Evolutionary conservation across 2,888 invertebrate genomes (phyloP), one percentile per base, ranked within the genome.

Genomic region (Oegoconia quadripuncta): DNA sequence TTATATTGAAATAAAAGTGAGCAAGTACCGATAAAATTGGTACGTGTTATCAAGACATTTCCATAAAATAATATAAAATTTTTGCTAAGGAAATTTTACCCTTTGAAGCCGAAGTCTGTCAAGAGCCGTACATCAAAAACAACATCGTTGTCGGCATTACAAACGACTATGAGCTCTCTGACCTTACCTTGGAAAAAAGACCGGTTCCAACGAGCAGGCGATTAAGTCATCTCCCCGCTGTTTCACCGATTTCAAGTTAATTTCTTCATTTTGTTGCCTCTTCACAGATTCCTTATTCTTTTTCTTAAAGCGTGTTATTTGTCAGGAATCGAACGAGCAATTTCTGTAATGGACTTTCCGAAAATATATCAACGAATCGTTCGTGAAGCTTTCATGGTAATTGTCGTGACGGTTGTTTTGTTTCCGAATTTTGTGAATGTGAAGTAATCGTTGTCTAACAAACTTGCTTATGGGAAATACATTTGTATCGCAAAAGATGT

Each of bases 161-260:
- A 68, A 70, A 68, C 68, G 45, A 43, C 39, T 47, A n/a, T 23
- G 35, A 36, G 32, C 46, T 37, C 46, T 59, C 57, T 57, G 59
- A 55, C 51, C 63, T 65, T 54, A 65, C 59, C 58, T 61, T 64
- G 56, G 59, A 60, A 65, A 64, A 62, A 59, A 58, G 53, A 77
- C 78, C 71, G 74, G 76, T 76, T 68, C 50, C 56, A 59, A 59
- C 62, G 59, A 65, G 61, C 52, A 54, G 61, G 56, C 72, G 78
- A 79, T 79, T 80, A 79, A 79, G 77, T 70, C 75, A 81, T 80
- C 79, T 71, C 60, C 60, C 69, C 66, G 65, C 75, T 69, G 74
- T 79, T 77, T 73, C 72, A 81, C 73, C 73, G 74, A 80, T 79
- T 79, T 67, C 61, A 65, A 70, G 71, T 79, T 79, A 81, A 81